phyloP scores from a whole-genome alignment of 2,113 vertebrate species.

The Struthidea cinerea region DNA sequence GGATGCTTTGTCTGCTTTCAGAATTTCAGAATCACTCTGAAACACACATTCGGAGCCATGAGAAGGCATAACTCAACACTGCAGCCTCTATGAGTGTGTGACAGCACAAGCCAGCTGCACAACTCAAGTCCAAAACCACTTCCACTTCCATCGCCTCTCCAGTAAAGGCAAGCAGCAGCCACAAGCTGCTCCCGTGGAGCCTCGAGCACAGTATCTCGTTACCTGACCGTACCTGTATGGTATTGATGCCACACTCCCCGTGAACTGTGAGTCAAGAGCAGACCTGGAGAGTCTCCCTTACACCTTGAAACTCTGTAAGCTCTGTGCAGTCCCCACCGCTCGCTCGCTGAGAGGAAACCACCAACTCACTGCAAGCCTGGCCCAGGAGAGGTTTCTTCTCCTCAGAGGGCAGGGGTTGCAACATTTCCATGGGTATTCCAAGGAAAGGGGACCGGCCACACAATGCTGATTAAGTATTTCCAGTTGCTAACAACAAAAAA shows the following conservation, averaged over 20 bases:
- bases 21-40: not conserved
- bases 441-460: not conserved
- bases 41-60: not conserved
- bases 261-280: not conserved
- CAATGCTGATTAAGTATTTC: not conserved
- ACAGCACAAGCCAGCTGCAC: not conserved
- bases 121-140: not conserved
- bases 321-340: not conserved
- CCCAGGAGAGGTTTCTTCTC: not conserved
- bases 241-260: not conserved
- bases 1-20: not conserved
- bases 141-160: not conserved
- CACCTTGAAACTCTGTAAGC: not conserved
- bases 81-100: not conserved
- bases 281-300: fast-evolving
- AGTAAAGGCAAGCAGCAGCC: not conserved
- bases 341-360: fast-evolving
- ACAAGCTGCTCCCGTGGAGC: fast-evolving
- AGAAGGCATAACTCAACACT: not conserved
- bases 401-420: not conserved
- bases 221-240: not conserved
- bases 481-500: constrained; percentile 31
- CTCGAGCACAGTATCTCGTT: not conserved
- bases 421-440: not conserved
- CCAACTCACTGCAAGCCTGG: not conserved